Evolutionary conservation across 2,113 vertebrate genomes (phyloP).

Genomic region (Terrapene triunguis): DNA sequence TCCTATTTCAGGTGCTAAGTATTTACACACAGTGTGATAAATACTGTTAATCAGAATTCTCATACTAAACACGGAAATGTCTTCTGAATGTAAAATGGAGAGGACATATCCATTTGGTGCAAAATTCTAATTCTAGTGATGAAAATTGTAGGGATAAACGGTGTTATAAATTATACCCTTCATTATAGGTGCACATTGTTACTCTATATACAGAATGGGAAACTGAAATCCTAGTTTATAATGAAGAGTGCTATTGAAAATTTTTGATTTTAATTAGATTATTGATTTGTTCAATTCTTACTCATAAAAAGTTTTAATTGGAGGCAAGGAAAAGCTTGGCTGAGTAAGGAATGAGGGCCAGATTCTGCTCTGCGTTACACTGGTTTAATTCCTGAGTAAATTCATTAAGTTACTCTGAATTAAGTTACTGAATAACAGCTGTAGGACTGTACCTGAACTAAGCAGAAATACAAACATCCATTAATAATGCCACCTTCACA

Average conservation of each 20-base stretch:
- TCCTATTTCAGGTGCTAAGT: constrained; percentile 1
- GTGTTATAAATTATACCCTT: constrained; percentile 19
- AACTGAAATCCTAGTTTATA: not conserved
- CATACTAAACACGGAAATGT: constrained; percentile 23
- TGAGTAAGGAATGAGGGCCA: not conserved
- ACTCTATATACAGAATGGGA: not conserved
- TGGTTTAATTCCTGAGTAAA: not conserved
- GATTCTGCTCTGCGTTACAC: not conserved
- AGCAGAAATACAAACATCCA: not conserved
- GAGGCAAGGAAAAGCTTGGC: not conserved
- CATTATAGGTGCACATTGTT: not conserved
- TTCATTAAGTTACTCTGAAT: not conserved
- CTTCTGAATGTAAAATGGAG: constrained; percentile 10
- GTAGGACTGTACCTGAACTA: not conserved
- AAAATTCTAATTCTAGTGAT: constrained; percentile 32
- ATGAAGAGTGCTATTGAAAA: not conserved
- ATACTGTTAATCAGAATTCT: constrained; percentile 21
- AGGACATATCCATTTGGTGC: not conserved
- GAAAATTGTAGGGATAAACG: not conserved
- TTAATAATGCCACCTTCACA: not conserved
- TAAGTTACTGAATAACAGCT: not conserved
- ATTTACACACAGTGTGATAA: not conserved
- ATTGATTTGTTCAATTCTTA: not conserved
- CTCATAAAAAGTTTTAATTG: not conserved
- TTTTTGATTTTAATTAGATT: not conserved